phyloP scores from a whole-genome alignment of 2,888 invertebrate genomes.

The Nymphalis polychloros region DNA sequence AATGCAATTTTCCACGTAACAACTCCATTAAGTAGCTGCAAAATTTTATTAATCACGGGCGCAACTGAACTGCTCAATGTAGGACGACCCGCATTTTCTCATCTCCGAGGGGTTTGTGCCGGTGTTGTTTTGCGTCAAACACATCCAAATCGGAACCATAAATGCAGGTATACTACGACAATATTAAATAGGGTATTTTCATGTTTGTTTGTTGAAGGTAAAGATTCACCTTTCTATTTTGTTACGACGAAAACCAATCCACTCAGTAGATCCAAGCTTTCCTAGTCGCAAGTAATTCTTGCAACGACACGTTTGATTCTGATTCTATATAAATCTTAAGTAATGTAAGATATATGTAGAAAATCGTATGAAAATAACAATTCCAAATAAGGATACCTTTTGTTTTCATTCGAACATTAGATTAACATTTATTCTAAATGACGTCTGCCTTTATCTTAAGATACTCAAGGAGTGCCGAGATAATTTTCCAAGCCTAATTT shows the following conservation, averaged over 20 bases:
- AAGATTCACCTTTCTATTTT: background rate
- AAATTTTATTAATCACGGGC: constrained; percentile 32
- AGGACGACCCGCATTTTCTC: constrained; percentile 36
- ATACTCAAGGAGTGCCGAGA: background rate
- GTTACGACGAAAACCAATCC: background rate
- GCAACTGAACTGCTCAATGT: constrained; percentile 14
- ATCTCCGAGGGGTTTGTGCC: constrained; percentile 45
- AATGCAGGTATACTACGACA: no score
- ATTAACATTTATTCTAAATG: constrained; percentile 40
- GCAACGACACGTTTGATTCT: background rate
- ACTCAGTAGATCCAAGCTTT: background rate
- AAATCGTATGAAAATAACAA: constrained; percentile 12
- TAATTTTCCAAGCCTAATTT: constrained; percentile 1
- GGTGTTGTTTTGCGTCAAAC: constrained; percentile 49
- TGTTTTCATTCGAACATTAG: constrained; percentile 56
- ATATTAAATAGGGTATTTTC: background rate
- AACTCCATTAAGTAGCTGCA: constrained; percentile 22
- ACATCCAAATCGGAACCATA: background rate
- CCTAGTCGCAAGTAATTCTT: background rate
- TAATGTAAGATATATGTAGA: constrained; percentile 1
- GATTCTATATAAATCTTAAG: constrained; percentile 1
- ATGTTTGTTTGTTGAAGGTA: background rate
- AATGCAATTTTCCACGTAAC: constrained; percentile 30
- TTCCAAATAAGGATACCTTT: constrained; percentile 60
- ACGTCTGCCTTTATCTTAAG: constrained; percentile 29